Evolutionary conservation across 2,113 vertebrate species (phyloP).

Genomic region (Alligator sinensis): DNA sequence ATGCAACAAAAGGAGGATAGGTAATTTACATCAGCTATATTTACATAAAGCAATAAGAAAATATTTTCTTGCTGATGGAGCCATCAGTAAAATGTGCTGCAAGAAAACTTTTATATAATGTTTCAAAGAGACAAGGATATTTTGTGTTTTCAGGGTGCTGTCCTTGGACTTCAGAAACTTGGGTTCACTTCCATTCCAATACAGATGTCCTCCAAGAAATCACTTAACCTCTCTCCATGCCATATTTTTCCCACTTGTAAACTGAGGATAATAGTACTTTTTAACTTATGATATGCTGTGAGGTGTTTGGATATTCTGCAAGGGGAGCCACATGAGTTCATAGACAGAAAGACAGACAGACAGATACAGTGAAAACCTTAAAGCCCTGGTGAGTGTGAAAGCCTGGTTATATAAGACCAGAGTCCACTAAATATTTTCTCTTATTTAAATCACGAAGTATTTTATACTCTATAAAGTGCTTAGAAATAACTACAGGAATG

Average conservation of each 20-base stretch:
- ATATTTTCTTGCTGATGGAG: neutral
- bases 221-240: neutral
- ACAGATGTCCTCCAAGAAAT: too few species aligned
- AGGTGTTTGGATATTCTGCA: neutral
- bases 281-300: neutral
- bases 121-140: neutral
- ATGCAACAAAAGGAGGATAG: slow-evolving; percentile 15
- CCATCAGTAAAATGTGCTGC: neutral
- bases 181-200: neutral
- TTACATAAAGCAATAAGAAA: neutral
- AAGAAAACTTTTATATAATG: neutral
- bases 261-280: neutral
- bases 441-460: neutral
- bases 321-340: neutral
- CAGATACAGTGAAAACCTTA: neutral
- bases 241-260: neutral
- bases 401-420: neutral
- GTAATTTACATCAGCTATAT: neutral
- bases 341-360: neutral
- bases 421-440: neutral
- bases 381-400: rapidly evolving
- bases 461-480: neutral
- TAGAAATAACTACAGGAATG: neutral
- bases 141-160: neutral
- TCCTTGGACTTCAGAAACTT: neutral